phyloP scores from a whole-genome alignment of 2,113 vertebrate genomes.

The Dromaius novaehollandiae region DNA sequence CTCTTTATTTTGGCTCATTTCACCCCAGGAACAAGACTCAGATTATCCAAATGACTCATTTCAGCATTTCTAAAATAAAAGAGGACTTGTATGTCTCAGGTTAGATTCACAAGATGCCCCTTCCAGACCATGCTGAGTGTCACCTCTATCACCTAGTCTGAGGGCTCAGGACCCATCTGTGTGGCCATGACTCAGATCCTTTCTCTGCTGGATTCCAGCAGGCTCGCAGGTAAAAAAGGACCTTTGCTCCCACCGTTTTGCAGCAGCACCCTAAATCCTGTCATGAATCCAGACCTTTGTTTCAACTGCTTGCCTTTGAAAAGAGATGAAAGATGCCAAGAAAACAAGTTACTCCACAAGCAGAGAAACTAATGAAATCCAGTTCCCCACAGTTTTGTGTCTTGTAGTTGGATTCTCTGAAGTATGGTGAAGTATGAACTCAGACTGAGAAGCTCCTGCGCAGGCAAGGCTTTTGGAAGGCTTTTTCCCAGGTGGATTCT shows the following conservation, averaged over 20 bases:
- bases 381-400: neutral
- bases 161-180: neutral
- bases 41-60: neutral
- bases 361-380: neutral
- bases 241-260: neutral
- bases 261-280: neutral
- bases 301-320: neutral
- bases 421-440: neutral
- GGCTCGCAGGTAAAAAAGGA: neutral
- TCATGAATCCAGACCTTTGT: neutral
- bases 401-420: slow-evolving; percentile 21
- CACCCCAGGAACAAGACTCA: neutral
- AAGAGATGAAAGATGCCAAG: slow-evolving; percentile 25
- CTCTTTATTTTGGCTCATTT: neutral
- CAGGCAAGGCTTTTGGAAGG: neutral
- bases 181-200: neutral
- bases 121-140: neutral
- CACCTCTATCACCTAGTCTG: neutral
- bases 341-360: neutral
- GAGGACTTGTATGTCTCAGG: fast-evolving
- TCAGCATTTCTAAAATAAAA: neutral
- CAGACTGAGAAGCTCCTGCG: neutral
- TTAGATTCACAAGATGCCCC: neutral
- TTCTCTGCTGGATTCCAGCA: neutral
- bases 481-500: neutral